Base-by-base conservation (phyloP, 1,140 invertebrate genomes). In the Lepeophtheirus salmonis region DNA sequence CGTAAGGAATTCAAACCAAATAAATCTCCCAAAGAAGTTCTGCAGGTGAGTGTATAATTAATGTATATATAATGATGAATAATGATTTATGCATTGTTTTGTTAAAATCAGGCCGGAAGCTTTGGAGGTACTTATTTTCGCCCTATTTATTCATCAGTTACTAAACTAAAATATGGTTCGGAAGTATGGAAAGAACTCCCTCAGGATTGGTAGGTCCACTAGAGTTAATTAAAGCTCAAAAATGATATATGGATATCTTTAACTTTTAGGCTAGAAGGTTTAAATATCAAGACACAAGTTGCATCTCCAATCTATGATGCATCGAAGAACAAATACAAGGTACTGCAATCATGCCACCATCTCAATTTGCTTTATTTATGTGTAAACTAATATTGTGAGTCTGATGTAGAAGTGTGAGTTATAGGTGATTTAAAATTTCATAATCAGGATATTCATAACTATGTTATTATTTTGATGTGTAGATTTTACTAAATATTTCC, bases 111-210 rank as follows among this genome's bases (percentile, higher is more conserved):
- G 49, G 57, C 51, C 3, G 64, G 64, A 0, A 65, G 64, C 23
- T 65, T 65, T 21, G 64, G 64, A 6, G 64, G 64, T 3, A 65
- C 64, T 13, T 65, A 65, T 24, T 65, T 65, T 60, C 55, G 64
- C 12, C 64, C 64, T 16, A 65, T 65, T 13, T 54, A 64, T 26
- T 65, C 64, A 16, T 25, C 56, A 30, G 59, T 65, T 0, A 65
- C 64, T 1, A 55, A 59, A 16, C 6, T 16, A n/a, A 57, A 63
- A 23, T 64, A 61, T 13, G 56, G 62, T 16, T 17, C 41, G 14
- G 50, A 54, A 6, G 64, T 64, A 1, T 64, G 64, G 62, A 60
- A 63, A 57, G 64, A 64, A 50, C 48, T 64, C 16, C 64, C 64
- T n/a, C 13, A 17, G 13, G 62, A 64, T 24, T 64, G 64, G 64